Conservation (phyloP, 53 echinoderm and acorn worm genomes). For the Zoroaster sp. region DNA sequence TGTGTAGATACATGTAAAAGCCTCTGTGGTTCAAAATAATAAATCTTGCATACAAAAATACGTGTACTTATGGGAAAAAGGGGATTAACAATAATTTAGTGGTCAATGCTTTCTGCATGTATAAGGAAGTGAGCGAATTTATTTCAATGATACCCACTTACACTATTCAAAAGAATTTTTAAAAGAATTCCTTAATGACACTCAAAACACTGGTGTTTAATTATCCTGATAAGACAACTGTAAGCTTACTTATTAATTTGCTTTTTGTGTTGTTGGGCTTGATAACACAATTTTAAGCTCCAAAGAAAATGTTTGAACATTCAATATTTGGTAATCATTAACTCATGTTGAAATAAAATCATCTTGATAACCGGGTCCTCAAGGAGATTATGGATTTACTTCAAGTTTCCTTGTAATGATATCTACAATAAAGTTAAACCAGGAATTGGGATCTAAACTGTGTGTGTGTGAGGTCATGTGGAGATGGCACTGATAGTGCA, state of each 20-base stretch:
- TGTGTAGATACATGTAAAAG: not conserved
- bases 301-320: constrained; percentile 11
- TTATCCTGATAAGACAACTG: constrained; percentile 28
- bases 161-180: not conserved
- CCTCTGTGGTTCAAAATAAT: not conserved
- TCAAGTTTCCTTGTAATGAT: constrained; percentile 37
- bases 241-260: constrained; percentile 30
- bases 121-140: not conserved
- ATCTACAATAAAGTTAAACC: not conserved
- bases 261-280: not conserved
- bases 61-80: no score
- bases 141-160: not conserved
- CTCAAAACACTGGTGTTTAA: not conserved
- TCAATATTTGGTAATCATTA: constrained; percentile 38
- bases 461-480: not conserved
- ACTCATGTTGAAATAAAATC: constrained; percentile 15
- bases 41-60: not conserved
- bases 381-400: constrained; percentile 47
- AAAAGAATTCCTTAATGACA: not conserved
- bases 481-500: not conserved
- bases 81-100: not conserved
- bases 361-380: constrained; percentile 30
- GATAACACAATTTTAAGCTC: constrained; percentile 14
- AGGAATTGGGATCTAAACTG: not conserved
- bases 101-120: not conserved